phyloP scores from a whole-genome alignment of 2,797 vertebrate species.

The Myripristis jacobus region DNA sequence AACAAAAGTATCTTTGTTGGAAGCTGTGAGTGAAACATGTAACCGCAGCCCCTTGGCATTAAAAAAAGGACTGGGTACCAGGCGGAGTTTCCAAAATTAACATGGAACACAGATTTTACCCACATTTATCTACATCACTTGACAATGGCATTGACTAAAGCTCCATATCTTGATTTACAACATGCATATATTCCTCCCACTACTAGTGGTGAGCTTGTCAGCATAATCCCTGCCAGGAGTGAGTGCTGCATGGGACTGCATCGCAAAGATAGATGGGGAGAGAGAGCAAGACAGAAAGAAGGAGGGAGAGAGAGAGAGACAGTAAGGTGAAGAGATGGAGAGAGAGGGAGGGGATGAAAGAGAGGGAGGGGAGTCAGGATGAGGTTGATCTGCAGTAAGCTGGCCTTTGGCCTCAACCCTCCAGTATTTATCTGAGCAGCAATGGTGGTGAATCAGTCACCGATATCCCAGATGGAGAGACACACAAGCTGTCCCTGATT shows the following conservation, averaged over 20 bases:
- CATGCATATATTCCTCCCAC: constrained; percentile 64
- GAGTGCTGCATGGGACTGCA: constrained; percentile 53
- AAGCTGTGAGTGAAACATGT: constrained; percentile 16
- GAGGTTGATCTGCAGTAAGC: constrained; percentile 73
- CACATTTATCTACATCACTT: constrained; percentile 63
- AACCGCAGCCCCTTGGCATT: constrained; percentile 29
- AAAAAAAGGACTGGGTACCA: constrained; percentile 27
- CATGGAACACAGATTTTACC: constrained; percentile 51
- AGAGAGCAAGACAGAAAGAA: constrained; percentile 15
- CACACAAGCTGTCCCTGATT: constrained; percentile 55
- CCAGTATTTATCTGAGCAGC: constrained; percentile 66
- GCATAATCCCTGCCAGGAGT: constrained; percentile 75
- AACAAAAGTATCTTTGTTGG: constrained; percentile 20
- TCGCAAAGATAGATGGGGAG: neutral
- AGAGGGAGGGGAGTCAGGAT: constrained; percentile 32
- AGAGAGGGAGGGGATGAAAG: constrained; percentile 10
- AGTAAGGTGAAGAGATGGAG: constrained; percentile 21
- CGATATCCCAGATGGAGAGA: constrained; percentile 45
- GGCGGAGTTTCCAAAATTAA: constrained; percentile 36
- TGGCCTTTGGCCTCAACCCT: constrained; percentile 68
- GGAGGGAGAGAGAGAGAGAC: neutral
- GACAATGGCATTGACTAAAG: constrained; percentile 62
- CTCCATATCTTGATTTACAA: constrained; percentile 72
- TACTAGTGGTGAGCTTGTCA: constrained; percentile 54
- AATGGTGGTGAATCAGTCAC: constrained; percentile 45